Evolutionary conservation across 2,888 invertebrate genomes (phyloP), one percentile per base, ranked within the genome.

Genomic region (Parochlus steinenii): DNA sequence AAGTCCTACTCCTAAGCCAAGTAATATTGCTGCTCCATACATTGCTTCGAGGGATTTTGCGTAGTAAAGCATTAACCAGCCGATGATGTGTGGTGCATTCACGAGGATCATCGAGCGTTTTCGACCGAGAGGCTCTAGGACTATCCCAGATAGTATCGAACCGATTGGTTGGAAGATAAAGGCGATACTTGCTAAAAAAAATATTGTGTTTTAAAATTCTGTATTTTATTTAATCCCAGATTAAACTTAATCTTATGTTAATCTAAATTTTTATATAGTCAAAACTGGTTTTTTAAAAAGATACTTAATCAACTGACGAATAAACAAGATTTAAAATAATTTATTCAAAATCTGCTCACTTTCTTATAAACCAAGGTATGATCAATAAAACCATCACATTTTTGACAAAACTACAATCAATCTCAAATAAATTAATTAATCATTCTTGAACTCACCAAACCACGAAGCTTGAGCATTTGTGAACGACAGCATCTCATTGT

Each of bases 101-200:
- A 69, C 69, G 3, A 69, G 42, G 41, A 69, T 60, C 51, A 70
- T 48, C 4, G 67, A 61, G 41, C 57, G 60, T 45, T 65, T 67
- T 32, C 69, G 53, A 2, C 70, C 70, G 32, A 68, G 59, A 38
- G 61, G 55, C 46, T 69, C 69, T 24, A 69, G 50, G 10, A 67
- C 45, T 3, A 64, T 62, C 0, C 69, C 69, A 3, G 69, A 69
- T 46, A 68, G 56, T 35, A 69, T 49, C 43, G 69, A 67, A 18
- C 69, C 69, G 2, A 69, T 41, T 0, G 70, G 70, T 46, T 69
- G 69, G 39, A 65, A 66, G 10, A 69, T 58, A 46, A 63, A 66
- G n/a, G n/a, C n/a, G n/a, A n/a, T n/a, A 44, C 68, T 67, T 11
- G 65, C 69, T 69, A 56, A 14, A 55, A 56, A 39, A 4, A 39